Evolutionary conservation across 2,888 invertebrate genomes (phyloP).

Genomic region (Hypolimnas misippus): DNA sequence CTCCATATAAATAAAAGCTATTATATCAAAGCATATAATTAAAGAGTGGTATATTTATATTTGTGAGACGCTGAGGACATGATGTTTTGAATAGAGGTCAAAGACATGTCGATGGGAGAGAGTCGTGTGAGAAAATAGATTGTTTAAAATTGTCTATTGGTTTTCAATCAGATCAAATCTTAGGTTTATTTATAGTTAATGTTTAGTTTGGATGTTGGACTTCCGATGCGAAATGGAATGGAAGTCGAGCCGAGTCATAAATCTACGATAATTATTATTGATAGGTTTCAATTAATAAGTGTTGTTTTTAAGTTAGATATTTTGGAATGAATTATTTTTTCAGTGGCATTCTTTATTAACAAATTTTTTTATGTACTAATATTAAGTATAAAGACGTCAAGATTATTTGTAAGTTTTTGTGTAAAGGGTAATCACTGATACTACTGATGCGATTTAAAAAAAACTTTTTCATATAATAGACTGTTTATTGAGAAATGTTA

Average conservation of each 20-base stretch:
- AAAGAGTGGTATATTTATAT: slow-evolving; percentile 29
- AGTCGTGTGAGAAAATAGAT: slow-evolving; percentile 52
- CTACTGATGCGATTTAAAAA: too few species aligned
- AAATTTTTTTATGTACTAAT: too few species aligned
- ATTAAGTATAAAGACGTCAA: too few species aligned
- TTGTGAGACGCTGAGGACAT: slow-evolving; percentile 56
- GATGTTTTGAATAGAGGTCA: slow-evolving; percentile 72
- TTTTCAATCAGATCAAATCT: slow-evolving; percentile 32
- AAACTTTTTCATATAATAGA: too few species aligned
- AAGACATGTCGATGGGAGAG: slow-evolving; percentile 56
- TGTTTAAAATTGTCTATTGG: slow-evolving; percentile 36
- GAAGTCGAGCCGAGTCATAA: not conserved
- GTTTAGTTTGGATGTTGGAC: not conserved
- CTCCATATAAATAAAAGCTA: slow-evolving; percentile 22
- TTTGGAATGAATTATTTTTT: too few species aligned
- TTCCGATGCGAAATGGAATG: slow-evolving; percentile 9
- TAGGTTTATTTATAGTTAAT: slow-evolving; percentile 7
- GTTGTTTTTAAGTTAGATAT: too few species aligned
- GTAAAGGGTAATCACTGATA: too few species aligned
- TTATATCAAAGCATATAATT: slow-evolving; percentile 19
- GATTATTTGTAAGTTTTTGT: too few species aligned
- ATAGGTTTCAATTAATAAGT: not conserved
- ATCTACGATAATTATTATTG: not conserved
- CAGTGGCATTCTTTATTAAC: too few species aligned
- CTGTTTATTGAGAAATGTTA: too few species aligned